phyloP scores from a whole-genome alignment of 2,113 vertebrate species.

The Aphyosemion australe region DNA sequence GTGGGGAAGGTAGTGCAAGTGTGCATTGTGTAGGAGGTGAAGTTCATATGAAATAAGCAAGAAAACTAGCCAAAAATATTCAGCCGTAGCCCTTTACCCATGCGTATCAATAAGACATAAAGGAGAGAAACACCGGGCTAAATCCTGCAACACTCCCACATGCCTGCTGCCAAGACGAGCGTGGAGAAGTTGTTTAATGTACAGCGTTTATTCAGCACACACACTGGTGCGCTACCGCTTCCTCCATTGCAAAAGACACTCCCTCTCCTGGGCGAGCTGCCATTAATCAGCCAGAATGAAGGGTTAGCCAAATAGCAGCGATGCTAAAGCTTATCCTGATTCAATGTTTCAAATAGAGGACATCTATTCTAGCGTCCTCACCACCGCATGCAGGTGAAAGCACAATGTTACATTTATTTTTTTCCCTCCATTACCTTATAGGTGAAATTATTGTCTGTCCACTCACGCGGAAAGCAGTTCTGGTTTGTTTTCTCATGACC shows the following conservation, averaged over 20 bases:
- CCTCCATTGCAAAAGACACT: conserved; percentile 69
- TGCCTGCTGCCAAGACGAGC: conserved; percentile 67
- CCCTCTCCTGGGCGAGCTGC: conserved; percentile 61
- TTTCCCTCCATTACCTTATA: not conserved
- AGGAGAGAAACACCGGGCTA: not conserved
- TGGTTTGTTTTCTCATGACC: conserved; percentile 77
- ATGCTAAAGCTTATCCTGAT: conserved; percentile 35
- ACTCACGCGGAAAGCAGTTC: conserved; percentile 60
- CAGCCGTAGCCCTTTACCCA: not conserved
- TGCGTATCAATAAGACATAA: conserved; percentile 9
- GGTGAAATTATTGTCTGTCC: conserved; percentile 38
- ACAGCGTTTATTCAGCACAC: conserved; percentile 74
- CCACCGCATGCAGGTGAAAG: conserved; percentile 19
- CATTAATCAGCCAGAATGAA: conserved; percentile 68
- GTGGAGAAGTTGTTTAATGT: conserved; percentile 73
- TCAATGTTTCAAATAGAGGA: conserved; percentile 14
- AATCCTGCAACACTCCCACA: conserved; percentile 52
- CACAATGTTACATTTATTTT: not conserved
- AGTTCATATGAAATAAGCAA: not conserved
- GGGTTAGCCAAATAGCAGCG: conserved; percentile 44
- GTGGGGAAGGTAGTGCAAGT: not conserved
- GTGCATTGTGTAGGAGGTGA: not conserved
- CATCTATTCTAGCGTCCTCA: not conserved
- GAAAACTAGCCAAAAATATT: not conserved
- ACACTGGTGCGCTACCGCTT: conserved; percentile 74